Conservation (phyloP, 2,888 invertebrate species). For the Epinotia brunnichana region DNA sequence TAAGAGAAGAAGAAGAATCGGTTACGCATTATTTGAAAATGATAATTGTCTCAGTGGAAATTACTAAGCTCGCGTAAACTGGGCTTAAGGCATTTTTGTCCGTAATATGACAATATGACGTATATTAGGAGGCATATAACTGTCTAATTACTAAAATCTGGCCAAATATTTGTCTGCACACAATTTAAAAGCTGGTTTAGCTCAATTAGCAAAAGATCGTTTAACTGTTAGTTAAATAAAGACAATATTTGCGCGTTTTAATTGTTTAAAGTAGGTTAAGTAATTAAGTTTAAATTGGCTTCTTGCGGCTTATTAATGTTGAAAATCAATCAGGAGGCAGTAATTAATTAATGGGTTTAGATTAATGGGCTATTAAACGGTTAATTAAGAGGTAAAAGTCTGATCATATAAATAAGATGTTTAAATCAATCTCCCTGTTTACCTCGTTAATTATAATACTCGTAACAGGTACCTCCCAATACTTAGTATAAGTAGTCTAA, state of each 20-base stretch:
- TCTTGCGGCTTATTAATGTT: constrained; percentile 10
- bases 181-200: constrained; percentile 18
- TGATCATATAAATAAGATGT: not conserved
- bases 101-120: not conserved
- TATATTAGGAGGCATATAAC: constrained; percentile 11
- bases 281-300: constrained; percentile 13
- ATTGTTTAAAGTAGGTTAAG: constrained; percentile 30
- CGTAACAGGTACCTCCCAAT: no score
- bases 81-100: no score
- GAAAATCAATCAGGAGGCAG: not conserved
- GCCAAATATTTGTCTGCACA: constrained; percentile 2
- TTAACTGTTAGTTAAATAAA: constrained; percentile 35
- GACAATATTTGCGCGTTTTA: constrained; percentile 15
- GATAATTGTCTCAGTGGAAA: no score
- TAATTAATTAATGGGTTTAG: constrained; percentile 8
- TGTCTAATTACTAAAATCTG: constrained; percentile 28
- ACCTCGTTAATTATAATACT: not conserved
- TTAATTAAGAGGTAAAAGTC: not conserved
- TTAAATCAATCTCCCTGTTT: not conserved
- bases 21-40: no score
- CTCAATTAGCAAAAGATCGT: constrained; percentile 31
- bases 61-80: no score
- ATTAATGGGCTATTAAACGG: not conserved
- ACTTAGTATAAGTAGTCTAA: not conserved
- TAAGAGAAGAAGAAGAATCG: no score